Conservation (phyloP, 2,113 vertebrate genomes). For the Vidua chalybeata region DNA sequence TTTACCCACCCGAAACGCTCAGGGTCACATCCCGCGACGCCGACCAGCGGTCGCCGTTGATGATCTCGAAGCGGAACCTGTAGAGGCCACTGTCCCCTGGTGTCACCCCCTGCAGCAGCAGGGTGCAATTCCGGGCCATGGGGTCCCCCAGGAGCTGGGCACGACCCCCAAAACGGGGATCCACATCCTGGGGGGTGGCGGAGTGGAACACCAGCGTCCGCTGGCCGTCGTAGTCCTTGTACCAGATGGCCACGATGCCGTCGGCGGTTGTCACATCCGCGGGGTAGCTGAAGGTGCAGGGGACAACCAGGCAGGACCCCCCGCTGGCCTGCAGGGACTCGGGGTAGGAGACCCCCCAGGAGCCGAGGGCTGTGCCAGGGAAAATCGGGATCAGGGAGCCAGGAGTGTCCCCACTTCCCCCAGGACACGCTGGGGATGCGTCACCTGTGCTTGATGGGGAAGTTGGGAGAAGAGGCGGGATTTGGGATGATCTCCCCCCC, state of each 20-base stretch:
- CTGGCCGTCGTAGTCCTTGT: neutral
- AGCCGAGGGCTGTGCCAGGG: neutral
- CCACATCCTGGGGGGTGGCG: rapidly evolving
- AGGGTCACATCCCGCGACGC: neutral
- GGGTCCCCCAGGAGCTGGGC: conserved; percentile 44
- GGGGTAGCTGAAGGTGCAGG: conserved; percentile 73
- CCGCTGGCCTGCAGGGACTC: neutral
- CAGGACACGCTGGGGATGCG: rapidly evolving
- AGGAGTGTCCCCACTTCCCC: rapidly evolving
- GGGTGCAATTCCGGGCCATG: neutral
- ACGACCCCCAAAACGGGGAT: neutral
- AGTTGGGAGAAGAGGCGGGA: neutral
- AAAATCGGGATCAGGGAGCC: neutral
- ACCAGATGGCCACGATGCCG: conserved; percentile 73
- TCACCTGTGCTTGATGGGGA: too few relatives aligned
- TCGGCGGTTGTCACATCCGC: rapidly evolving
- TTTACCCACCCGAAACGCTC: neutral
- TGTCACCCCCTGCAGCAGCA: conserved; percentile 42
- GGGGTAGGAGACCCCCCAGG: conserved; percentile 59
- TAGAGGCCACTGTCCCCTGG: conserved; percentile 46
- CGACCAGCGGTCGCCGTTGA: conserved; percentile 48
- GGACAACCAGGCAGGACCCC: conserved; percentile 69
- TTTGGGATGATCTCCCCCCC: neutral
- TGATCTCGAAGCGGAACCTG: conserved; percentile 75
- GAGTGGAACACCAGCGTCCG: conserved; percentile 54